phyloP scores from a whole-genome alignment of 2,888 invertebrate species.

The Drosophila greeni region DNA sequence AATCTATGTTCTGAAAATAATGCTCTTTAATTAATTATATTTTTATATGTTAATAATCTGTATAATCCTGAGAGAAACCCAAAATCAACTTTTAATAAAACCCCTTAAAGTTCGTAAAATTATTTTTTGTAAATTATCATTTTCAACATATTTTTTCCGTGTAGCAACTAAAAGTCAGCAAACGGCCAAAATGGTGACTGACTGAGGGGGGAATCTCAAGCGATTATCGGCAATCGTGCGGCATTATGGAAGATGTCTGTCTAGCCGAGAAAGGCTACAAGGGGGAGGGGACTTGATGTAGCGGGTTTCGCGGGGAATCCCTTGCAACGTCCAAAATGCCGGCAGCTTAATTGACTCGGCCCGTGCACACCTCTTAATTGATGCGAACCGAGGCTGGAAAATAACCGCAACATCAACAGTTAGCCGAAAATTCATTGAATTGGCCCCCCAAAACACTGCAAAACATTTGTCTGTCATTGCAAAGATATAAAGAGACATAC shows the following conservation, averaged over 20 bases:
- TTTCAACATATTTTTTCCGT: neutral
- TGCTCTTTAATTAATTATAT: too few species aligned
- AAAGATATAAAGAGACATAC: conserved; percentile 3
- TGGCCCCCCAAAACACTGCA: conserved; percentile 32
- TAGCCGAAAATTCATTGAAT: conserved; percentile 54
- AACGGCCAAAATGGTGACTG: conserved; percentile 38
- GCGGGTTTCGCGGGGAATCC: conserved; percentile 4
- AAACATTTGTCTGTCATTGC: conserved; percentile 35
- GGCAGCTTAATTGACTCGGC: conserved; percentile 60
- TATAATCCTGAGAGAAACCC: too few species aligned
- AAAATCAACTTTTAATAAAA: too few species aligned
- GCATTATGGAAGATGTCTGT: conserved; percentile 54
- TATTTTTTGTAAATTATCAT: neutral
- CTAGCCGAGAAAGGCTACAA: conserved; percentile 21
- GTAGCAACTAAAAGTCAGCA: conserved; percentile 7
- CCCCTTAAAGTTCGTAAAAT: neutral
- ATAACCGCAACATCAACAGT: conserved; percentile 64
- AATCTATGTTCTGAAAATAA: too few species aligned
- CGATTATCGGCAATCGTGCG: conserved; percentile 48
- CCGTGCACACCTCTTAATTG: conserved; percentile 65
- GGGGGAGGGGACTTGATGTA: neutral
- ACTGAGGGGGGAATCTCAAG: conserved; percentile 8
- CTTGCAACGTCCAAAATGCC: conserved; percentile 15
- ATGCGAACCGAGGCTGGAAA: conserved; percentile 48
- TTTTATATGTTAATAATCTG: too few species aligned